Evolutionary conservation across 2,888 invertebrate genomes (phyloP).

Genomic region (Linnaemya tessellans): DNA sequence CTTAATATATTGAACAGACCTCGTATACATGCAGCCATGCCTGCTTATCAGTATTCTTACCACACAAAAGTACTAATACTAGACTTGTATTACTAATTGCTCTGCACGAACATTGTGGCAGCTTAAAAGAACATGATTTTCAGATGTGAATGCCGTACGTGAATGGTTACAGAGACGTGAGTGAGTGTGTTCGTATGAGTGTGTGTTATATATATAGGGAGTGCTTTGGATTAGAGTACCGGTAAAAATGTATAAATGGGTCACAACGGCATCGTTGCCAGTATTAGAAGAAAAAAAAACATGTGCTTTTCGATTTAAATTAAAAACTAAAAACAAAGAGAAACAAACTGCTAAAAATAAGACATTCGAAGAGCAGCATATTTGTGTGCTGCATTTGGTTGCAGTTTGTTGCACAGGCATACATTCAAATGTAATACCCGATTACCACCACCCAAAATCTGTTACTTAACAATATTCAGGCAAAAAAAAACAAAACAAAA

Average conservation of each 20-base stretch:
- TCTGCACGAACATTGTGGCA: not conserved
- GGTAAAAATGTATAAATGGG: conserved; percentile 56
- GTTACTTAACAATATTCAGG: conserved; percentile 57
- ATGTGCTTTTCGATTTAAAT: conserved; percentile 28
- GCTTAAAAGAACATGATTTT: conserved; percentile 25
- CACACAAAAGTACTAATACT: not conserved
- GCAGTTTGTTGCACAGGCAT: conserved; percentile 47
- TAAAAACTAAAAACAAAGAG: conserved; percentile 4
- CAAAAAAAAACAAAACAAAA: not conserved
- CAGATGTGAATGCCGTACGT: not conserved
- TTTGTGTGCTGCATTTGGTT: conserved; percentile 26
- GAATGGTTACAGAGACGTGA: not conserved
- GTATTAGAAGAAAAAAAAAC: not conserved
- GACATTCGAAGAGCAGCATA: not conserved
- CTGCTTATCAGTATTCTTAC: conserved; percentile 4
- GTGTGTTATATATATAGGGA: conserved; percentile 6
- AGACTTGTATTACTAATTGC: conserved; percentile 38
- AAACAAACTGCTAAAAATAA: not conserved
- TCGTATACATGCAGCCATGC: too few relatives aligned
- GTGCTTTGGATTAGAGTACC: not conserved
- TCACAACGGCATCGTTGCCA: conserved; percentile 32
- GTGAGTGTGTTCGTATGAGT: not conserved
- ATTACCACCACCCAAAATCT: conserved; percentile 63
- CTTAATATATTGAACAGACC: too few relatives aligned
- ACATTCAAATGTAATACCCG: conserved; percentile 45